Evolutionary conservation across 2,888 invertebrate species (phyloP).

Genomic region (Drosophila gaucha): DNA sequence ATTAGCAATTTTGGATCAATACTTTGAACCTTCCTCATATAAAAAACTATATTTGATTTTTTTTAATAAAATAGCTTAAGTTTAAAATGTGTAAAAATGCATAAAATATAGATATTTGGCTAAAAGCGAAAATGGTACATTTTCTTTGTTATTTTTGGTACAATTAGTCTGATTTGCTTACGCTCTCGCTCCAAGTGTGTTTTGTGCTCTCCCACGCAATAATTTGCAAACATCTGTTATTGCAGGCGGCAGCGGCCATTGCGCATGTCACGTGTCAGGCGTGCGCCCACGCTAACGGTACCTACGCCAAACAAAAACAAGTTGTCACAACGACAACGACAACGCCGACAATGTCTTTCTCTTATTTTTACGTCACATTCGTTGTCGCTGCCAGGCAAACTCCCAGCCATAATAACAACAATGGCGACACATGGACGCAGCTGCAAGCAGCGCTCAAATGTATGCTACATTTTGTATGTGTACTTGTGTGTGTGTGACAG

Average conservation of each 20-base stretch:
- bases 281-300: slow-evolving; percentile 42
- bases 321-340: slow-evolving; percentile 45
- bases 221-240: slow-evolving; percentile 67
- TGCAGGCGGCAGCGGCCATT: slow-evolving; percentile 38
- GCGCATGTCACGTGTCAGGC: slow-evolving; percentile 59
- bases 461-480: slow-evolving; percentile 41
- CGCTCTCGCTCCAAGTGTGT: slow-evolving; percentile 5
- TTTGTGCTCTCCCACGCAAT: slow-evolving; percentile 36
- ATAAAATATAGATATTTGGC: not conserved
- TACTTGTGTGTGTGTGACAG: slow-evolving; percentile 22
- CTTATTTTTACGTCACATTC: slow-evolving; percentile 55
- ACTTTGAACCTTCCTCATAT: not conserved
- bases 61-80: too few relatives aligned
- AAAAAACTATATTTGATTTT: not conserved
- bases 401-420: slow-evolving; percentile 53
- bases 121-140: not conserved
- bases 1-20: not conserved
- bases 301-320: slow-evolving; percentile 74
- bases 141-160: not conserved
- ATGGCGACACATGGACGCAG: slow-evolving; percentile 26
- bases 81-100: too few relatives aligned
- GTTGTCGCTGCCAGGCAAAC: slow-evolving; percentile 27
- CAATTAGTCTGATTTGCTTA: not conserved
- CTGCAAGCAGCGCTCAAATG: slow-evolving; percentile 52
- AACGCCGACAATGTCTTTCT: slow-evolving; percentile 17